A percentile compares a stretch with the other conserved stretches of the same genome.
Conservation (phyloP, 2,113 vertebrate species). For the Phrynosoma platyrhinos region DNA sequence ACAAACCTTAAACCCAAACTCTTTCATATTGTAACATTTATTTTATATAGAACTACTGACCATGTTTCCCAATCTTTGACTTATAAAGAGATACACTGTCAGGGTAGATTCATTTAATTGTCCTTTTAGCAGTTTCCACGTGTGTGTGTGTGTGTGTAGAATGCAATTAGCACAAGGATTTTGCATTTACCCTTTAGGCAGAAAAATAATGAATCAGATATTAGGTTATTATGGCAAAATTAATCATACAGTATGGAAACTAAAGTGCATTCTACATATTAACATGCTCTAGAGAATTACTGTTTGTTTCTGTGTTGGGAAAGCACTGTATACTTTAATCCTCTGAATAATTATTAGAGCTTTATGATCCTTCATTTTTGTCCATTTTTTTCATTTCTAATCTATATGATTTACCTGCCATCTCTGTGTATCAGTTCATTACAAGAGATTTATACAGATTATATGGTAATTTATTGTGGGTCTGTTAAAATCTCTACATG, state of each 20-base stretch:
- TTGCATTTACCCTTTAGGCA: not conserved
- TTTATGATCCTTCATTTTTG: slow-evolving; percentile 39
- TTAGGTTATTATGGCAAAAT: not conserved
- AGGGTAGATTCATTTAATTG: not conserved
- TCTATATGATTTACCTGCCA: slow-evolving; percentile 48
- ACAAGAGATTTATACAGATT: slow-evolving; percentile 54
- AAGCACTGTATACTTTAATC: slow-evolving; percentile 7
- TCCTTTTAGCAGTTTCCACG: not conserved
- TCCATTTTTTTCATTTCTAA: slow-evolving; percentile 58
- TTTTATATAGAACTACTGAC: too few species aligned
- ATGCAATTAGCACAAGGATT: not conserved
- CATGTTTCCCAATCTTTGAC: not conserved
- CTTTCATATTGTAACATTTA: too few species aligned
- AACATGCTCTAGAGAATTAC: rapidly evolving
- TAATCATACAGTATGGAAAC: not conserved
- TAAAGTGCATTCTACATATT: slow-evolving; percentile 5
- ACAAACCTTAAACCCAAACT: not conserved
- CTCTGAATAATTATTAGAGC: not conserved
- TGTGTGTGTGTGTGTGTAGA: not conserved
- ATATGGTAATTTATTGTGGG: slow-evolving; percentile 51
- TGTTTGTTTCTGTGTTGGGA: not conserved
- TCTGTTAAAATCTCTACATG: slow-evolving; percentile 36
- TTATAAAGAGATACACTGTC: not conserved
- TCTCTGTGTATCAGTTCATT: slow-evolving; percentile 45
- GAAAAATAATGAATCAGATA: not conserved